A percentile compares a stretch with the other conserved stretches of the same genome.
Conservation (phyloP, 2,888 invertebrate species). For the Emmelina monodactyla region DNA sequence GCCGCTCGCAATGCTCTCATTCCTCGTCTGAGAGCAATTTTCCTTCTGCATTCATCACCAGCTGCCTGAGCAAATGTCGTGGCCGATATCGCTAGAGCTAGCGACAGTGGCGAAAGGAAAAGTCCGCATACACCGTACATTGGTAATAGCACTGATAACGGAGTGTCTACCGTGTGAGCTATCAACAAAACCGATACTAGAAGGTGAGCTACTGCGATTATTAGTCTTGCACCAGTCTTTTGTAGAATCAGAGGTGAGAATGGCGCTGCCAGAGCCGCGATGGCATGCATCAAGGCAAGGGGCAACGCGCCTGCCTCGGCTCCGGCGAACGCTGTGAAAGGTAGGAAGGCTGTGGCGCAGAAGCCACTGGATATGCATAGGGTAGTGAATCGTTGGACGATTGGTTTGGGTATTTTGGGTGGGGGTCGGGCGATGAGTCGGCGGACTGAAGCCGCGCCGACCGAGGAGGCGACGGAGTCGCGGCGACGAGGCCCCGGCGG, state of each 20-base stretch:
- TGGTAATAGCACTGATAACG: conserved; percentile 37
- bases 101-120: conserved; percentile 63
- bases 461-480: conserved; percentile 76
- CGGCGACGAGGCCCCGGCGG: conserved; percentile 51
- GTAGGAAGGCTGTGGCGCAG: conserved; percentile 70
- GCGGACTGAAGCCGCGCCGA: conserved; percentile 80
- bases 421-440: conserved; percentile 69
- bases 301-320: conserved; percentile 69
- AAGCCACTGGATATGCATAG: conserved; percentile 68
- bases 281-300: conserved; percentile 67
- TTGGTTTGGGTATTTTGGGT: conserved; percentile 52
- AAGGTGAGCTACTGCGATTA: conserved; percentile 56
- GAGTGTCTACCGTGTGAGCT: conserved; percentile 59
- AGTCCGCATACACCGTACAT: conserved; percentile 61
- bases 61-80: conserved; percentile 66
- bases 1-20: conserved; percentile 49
- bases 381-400: conserved; percentile 57
- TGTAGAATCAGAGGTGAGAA: conserved; percentile 51
- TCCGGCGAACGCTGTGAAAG: conserved; percentile 59
- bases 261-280: conserved; percentile 66
- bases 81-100: conserved; percentile 65
- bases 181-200: conserved; percentile 67
- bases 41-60: conserved; percentile 44
- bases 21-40: conserved; percentile 44
- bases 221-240: conserved; percentile 41